Evolutionary conservation across 2,797 vertebrate species (phyloP).

Genomic region (Cryptoprocta ferox): DNA sequence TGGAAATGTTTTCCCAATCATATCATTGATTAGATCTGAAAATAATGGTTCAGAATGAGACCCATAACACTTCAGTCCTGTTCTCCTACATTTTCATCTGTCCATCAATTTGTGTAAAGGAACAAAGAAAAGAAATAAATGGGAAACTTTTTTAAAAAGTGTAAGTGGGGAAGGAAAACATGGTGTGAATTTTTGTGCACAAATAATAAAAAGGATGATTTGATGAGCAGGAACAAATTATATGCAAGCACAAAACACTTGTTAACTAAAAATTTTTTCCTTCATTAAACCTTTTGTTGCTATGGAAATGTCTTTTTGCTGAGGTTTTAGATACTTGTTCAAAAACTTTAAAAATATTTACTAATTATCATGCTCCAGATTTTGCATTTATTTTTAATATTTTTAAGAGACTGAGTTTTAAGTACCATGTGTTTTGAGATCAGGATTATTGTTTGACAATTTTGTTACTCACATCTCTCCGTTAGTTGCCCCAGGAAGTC

Average conservation of each 20-base stretch:
- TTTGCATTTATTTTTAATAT: neutral
- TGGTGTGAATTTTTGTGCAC: neutral
- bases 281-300: neutral
- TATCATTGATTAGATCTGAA: neutral
- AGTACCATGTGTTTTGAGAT: neutral
- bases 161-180: neutral
- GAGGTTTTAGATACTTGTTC: neutral
- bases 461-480: neutral
- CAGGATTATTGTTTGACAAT: neutral
- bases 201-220: neutral
- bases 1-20: neutral
- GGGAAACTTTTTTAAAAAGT: neutral
- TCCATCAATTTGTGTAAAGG: neutral
- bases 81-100: neutral
- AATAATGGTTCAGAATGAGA: neutral
- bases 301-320: neutral
- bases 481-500: neutral
- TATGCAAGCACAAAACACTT: neutral
- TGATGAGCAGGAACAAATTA: neutral
- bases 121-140: neutral
- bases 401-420: neutral
- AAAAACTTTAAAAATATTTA: neutral
- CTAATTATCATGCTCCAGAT: neutral
- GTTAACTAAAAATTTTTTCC: neutral
- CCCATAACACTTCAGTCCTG: neutral